Base-by-base conservation (phyloP, 2,113 vertebrate species). In the Siphamia tubifer region DNA sequence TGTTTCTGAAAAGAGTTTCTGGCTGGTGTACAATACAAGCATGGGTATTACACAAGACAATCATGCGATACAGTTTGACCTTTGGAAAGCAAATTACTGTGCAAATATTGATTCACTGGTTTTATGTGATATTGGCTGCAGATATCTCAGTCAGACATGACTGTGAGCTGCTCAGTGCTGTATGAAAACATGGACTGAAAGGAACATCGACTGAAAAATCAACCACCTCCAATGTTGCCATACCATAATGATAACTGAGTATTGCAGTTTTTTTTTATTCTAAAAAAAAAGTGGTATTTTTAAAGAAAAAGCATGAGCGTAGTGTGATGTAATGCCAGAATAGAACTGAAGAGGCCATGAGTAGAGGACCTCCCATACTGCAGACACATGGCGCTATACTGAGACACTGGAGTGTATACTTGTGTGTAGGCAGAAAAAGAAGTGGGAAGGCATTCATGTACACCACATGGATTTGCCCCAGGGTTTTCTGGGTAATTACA, bases 401-500 rank as follows among this genome's bases (percentile, higher is more conserved):
- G 52, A 57, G 61, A 68, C 64, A 30, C 45, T 31, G 13, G 51
- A 53, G 45, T 70, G 19, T 53, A 38, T 44, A 54, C 31, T 13
- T 47, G 23, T 19, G 58, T 25, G 34, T n/a, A 36, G 34, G 52
- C 32, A 68, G 35, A 58, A 61, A 74, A 21, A 47, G 47, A 32
- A 38, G 55, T 43, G 64, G 52, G 66, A 60, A 65, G 71, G 68
- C 64, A 64, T 81, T 87, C 0, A 28, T 62, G 77, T 78, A 74
- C 83, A 73, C 83, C 81, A 73, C 81, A 85, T 63, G 75, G 57
- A 77, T 76, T 69, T 86, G 84, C 81, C 82, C 68, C 77, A 73
- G 67, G 84, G 75, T 69, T 56, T 47, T 74, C 63, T 81, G 76
- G 79, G 74, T 87, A 92, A 92, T 91, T 90, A 87, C 75, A 90